Conservation (phyloP, 2,113 vertebrate genomes). For the Dascyllus trimaculatus region DNA sequence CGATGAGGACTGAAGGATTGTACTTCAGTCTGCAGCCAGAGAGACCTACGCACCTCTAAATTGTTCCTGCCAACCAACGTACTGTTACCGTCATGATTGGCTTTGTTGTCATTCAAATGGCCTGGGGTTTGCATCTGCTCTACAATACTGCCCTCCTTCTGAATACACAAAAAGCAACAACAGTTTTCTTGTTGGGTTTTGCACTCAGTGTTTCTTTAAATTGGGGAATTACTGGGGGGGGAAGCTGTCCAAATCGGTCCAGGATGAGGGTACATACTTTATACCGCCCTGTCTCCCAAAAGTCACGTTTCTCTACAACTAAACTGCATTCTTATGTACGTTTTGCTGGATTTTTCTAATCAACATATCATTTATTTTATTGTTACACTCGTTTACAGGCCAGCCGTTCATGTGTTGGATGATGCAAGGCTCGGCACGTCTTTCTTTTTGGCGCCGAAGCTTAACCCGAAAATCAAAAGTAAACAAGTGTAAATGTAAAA, state of each 20-base stretch:
- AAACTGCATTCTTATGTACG: too few species aligned
- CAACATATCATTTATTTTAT: too few species aligned
- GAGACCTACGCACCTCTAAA: constrained; percentile 30
- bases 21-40: constrained; percentile 30
- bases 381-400: too few species aligned
- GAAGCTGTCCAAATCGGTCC: constrained; percentile 14
- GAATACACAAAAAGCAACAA: constrained; percentile 45
- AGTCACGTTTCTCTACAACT: too few species aligned
- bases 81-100: neutral
- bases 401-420: too few species aligned
- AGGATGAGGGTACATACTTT: constrained; percentile 59
- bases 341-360: too few species aligned
- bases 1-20: neutral
- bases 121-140: constrained; percentile 45
- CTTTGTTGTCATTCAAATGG: constrained; percentile 1
- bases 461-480: too few species aligned
- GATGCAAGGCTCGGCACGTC: too few species aligned
- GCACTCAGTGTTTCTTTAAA: too few species aligned
- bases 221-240: neutral
- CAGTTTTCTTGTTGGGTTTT: neutral
- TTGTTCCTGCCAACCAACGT: constrained; percentile 49
- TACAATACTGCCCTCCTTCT: constrained; percentile 57
- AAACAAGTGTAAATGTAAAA: too few species aligned
- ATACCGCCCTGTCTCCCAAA: neutral
- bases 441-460: too few species aligned